Percentiles rank a stretch among this genome's conserved stretches.
Conservation (phyloP, 64 coral and sea anemone genomes). For the Montipora efflorescens region DNA sequence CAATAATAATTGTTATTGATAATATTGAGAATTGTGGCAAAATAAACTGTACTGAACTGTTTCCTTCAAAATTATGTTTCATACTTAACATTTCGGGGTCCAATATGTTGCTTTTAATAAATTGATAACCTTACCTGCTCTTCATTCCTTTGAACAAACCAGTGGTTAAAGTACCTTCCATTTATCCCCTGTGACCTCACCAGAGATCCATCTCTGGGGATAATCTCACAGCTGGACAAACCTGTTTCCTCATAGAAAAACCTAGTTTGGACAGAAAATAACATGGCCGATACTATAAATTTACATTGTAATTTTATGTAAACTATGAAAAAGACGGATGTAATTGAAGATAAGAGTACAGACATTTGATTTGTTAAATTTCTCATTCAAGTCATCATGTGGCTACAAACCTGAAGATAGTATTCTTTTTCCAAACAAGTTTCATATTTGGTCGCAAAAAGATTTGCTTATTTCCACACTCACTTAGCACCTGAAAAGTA, state of each 20-base stretch:
- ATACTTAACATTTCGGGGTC: too few species aligned
- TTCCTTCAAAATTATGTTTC: too few species aligned
- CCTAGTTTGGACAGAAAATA: background rate
- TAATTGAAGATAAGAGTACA: too few species aligned
- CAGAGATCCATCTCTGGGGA: constrained; percentile 49
- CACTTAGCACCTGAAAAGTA: background rate
- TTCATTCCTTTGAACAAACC: constrained; percentile 17
- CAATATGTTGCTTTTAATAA: too few species aligned
- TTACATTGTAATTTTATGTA: too few species aligned
- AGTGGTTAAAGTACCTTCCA: constrained; percentile 59
- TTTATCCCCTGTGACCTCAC: constrained; percentile 25
- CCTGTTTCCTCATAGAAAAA: constrained; percentile 19
- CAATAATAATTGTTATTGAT: too few species aligned
- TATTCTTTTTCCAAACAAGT: constrained; percentile 59
- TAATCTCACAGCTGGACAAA: constrained; percentile 49
- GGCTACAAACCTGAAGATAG: constrained; percentile 37
- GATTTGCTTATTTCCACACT: background rate
- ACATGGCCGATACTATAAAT: background rate
- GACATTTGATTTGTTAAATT: too few species aligned
- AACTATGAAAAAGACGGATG: too few species aligned
- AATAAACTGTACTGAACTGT: too few species aligned
- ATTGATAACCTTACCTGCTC: background rate
- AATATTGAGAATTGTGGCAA: too few species aligned
- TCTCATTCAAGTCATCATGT: background rate
- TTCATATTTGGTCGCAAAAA: constrained; percentile 60